Evolutionary conservation across 2,113 vertebrate species (phyloP).

Genomic region (Bostrychus sinensis): DNA sequence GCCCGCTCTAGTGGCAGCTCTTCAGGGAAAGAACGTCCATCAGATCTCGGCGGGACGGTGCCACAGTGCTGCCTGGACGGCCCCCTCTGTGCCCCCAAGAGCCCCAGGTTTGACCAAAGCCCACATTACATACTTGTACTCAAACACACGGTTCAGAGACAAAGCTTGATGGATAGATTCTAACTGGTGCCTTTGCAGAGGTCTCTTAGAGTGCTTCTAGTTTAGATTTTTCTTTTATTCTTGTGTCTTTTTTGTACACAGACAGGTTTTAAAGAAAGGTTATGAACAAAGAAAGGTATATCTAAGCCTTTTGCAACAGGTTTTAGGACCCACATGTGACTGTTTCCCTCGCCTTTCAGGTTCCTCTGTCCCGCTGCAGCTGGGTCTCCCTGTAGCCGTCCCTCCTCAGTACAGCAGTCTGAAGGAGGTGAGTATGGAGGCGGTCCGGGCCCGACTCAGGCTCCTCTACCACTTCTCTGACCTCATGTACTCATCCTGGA

Average conservation of each 20-base stretch:
- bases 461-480: conserved; percentile 86
- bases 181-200: too few species aligned
- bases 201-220: too few species aligned
- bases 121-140: neutral
- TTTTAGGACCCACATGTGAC: neutral
- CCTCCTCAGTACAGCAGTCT: conserved; percentile 82
- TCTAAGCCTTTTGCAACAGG: too few species aligned
- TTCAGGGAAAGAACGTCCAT: conserved; percentile 79
- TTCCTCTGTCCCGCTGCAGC: conserved; percentile 75
- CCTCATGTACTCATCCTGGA: conserved; percentile 85
- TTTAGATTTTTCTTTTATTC: too few species aligned
- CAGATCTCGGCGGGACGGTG: conserved; percentile 85
- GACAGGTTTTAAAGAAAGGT: too few species aligned
- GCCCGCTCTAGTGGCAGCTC: conserved; percentile 69
- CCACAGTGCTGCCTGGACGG: conserved; percentile 83
- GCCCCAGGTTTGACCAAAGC: conserved; percentile 71
- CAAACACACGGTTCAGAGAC: too few species aligned
- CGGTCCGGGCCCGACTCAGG: conserved; percentile 75
- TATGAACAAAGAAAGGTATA: too few species aligned
- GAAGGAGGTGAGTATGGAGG: conserved; percentile 79
- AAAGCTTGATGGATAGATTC: too few species aligned
- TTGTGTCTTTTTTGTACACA: too few species aligned
- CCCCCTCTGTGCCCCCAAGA: conserved; percentile 69
- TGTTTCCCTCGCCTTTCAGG: conserved; percentile 45
- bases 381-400: conserved; percentile 75